Base-by-base conservation (phyloP, 2,888 invertebrate genomes). In the Hyposoter dolosus region DNA sequence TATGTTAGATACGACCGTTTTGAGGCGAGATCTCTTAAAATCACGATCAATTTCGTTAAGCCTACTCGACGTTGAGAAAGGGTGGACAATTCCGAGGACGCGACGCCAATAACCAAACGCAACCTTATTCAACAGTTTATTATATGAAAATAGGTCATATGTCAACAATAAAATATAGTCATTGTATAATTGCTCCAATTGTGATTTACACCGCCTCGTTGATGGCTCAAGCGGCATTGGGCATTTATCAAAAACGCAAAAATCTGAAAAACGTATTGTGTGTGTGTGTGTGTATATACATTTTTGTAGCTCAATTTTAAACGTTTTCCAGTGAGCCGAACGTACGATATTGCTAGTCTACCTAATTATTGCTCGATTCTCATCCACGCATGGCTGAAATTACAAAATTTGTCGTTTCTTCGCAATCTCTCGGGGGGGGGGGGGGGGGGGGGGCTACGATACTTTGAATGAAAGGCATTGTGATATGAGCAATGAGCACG, bases 91-190 rank as follows among this genome's bases (percentile, higher is more conserved):
- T n/a, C n/a, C n/a, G n/a, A n/a, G n/a, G n/a, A n/a, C n/a, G n/a
- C n/a, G 47, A 47, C 6, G 23, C 63, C 43, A 12, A 45, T 17
- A n/a, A 65, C n/a, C 23, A 17, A 65, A 40, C 63, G 40, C 12
- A 43, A 78, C 60, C 79, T 84, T 84, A 84, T 84, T 82, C 76
- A 87, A 87, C 84, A 84, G 79, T 84, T 88, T 88, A 84, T 84
- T 88, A 84, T 87, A 85, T 43, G 79, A 83, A 87, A 88, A 88
- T 85, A 88, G 87, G 65, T 82, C 84, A 77, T 85, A 83, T 89
- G 79, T 87, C 82, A 88, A 88, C 89, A 89, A 87, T 88, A 87
- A 88, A 84, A 84, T 83, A 83, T 84, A 83, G 63, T 86, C 76
- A 86, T 88, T 85, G 74, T 83, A 83, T 82, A 82, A 74, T 76